These are phyloP conservation scores for Steinernema khuongi DNA, from an alignment of 1,140 invertebrate species.

Conservation along the genomic window DNA sequence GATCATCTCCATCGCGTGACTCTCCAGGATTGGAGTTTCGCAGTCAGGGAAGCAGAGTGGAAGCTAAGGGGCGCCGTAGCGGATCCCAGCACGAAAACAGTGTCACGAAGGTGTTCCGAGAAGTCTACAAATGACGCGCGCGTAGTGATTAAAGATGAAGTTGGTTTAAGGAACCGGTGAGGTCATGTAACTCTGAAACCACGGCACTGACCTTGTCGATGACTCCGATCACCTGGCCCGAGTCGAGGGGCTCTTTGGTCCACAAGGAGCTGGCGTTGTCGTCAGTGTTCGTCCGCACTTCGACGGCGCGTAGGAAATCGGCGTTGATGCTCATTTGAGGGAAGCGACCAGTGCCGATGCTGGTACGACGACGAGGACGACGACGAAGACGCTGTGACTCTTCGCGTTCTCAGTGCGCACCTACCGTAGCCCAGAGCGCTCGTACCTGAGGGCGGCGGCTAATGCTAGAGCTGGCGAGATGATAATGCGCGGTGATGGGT, in stretches of 20 bases:
- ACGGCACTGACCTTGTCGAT: conserved; percentile 39
- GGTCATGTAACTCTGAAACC: too few species aligned
- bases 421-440: neutral
- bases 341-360: neutral
- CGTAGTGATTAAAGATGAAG: too few species aligned
- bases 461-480: conserved; percentile 12
- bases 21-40: neutral
- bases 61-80: too few species aligned
- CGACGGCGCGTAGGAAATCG: conserved; percentile 32
- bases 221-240: conserved; percentile 31
- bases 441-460: conserved; percentile 15
- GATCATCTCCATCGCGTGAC: neutral
- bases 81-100: too few species aligned
- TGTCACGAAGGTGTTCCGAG: too few species aligned
- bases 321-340: conserved; percentile 34
- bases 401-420: neutral
- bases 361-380: too few species aligned
- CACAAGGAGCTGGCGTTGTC: conserved; percentile 18
- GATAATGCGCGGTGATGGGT: conserved; percentile 15
- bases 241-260: conserved; percentile 20
- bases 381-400: neutral
- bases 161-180: too few species aligned
- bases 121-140: too few species aligned
- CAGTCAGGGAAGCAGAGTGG: neutral
- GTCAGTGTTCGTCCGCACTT: conserved; percentile 29